Evolutionary conservation across 1,140 invertebrate genomes (phyloP).

Genomic region (Ctenoplectra terminalis): DNA sequence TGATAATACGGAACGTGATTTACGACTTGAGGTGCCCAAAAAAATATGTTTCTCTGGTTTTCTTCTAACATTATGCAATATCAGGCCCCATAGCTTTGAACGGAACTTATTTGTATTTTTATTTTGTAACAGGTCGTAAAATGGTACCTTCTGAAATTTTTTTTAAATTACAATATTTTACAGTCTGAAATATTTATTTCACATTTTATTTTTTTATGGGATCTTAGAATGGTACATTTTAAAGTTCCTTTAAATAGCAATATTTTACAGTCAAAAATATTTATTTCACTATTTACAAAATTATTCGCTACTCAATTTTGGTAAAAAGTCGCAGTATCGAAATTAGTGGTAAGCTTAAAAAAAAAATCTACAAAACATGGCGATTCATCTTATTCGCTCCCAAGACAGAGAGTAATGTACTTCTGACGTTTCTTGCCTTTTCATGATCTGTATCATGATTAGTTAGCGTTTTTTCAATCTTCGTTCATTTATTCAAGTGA

Average conservation of each 20-base stretch:
- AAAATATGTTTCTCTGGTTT: background rate
- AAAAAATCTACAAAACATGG: background rate
- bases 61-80: conserved; percentile 22
- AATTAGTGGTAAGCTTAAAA: background rate
- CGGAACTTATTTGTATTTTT: no score
- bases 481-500: background rate
- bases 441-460: background rate
- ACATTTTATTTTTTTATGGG: background rate
- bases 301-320: no score
- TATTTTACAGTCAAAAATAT: no score
- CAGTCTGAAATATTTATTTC: no score
- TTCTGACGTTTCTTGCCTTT: background rate
- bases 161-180: background rate
- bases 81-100: no score
- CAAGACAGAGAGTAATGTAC: background rate
- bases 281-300: no score
- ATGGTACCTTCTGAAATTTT: no score
- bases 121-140: no score
- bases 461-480: background rate
- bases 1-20: conserved; percentile 39
- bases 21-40: background rate
- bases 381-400: background rate
- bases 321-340: background rate
- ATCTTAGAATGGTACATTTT: background rate
- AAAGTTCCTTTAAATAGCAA: background rate